Evolutionary conservation across 1,140 invertebrate species (phyloP).

Genomic region (Harlomillsia oculata): DNA sequence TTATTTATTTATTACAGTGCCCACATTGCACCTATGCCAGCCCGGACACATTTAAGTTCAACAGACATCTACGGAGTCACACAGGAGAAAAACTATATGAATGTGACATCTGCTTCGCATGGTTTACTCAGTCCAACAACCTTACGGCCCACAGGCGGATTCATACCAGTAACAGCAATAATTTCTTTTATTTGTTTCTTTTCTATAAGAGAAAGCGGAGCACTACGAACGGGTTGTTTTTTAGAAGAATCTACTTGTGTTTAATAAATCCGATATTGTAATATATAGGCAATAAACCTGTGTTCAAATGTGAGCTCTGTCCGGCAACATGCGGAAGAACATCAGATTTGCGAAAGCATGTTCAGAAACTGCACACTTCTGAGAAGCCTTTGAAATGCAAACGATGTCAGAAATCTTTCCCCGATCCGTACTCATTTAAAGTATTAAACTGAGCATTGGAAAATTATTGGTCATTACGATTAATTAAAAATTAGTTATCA

Average conservation of each 20-base stretch:
- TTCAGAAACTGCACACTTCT: conserved; percentile 90
- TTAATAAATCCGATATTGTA: not conserved
- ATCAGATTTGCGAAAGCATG: conserved; percentile 90
- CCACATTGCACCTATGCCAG: conserved; percentile 95
- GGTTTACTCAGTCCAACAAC: conserved; percentile 94
- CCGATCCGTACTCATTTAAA: conserved; percentile 60
- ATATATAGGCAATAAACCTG: conserved; percentile 69
- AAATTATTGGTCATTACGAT: too few species aligned
- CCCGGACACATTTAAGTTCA: conserved; percentile 92
- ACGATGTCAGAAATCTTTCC: conserved; percentile 82
- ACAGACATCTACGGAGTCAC: conserved; percentile 53
- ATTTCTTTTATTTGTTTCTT: not conserved
- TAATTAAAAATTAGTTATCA: too few species aligned
- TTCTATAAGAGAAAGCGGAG: too few species aligned
- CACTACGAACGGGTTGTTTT: too few species aligned
- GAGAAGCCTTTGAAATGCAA: conserved; percentile 86
- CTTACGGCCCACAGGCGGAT: conserved; percentile 88
- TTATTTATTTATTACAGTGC: conserved; percentile 50
- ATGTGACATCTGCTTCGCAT: conserved; percentile 54
- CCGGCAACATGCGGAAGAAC: conserved; percentile 93
- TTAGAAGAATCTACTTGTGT: too few species aligned
- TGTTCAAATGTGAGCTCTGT: conserved; percentile 90
- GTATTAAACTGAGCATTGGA: conserved; percentile 37
- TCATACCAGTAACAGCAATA: conserved; percentile 64
- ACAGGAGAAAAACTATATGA: conserved; percentile 56